Base-by-base conservation (phyloP, 1,140 invertebrate genomes). In the Brachionus rotundiformis region DNA sequence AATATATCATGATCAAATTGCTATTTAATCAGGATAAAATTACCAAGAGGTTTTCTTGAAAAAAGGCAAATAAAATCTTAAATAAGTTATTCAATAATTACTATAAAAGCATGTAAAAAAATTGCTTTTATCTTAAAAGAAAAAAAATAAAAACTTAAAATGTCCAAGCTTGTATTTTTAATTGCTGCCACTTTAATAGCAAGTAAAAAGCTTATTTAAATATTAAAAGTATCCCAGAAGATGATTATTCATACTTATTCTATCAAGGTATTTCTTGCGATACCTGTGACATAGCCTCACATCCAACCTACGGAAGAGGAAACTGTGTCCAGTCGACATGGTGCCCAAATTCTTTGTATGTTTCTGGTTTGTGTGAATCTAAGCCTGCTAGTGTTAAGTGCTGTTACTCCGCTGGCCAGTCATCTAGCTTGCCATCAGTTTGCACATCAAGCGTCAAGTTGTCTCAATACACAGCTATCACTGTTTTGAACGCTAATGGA, bases 311-410 rank as follows among this genome's bases (percentile, higher is more conserved):
- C 27, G 76, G 76, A 31, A 13, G 27, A 36, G 76, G 76, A 3
- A 13, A 33, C 11, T 80, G 76, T 61, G 31, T 61, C 8, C 11
- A 59, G 25, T 27, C 23, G 19, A 31, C 27, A 16, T 36, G 11
- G 25, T 80, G 76, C 7, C 76, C 76, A 11, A 80, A 41, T 65
- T 29, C 76, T 59, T 36, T 80, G 13, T 80, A 33, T 41, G 19
- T 59, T 23, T 59, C 44, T 0, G 76, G 76, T 31, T 41, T 80
- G n/a, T 80, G 76, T 80, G 49, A 80, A 61, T 61, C 49, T 27
- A 65, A 80, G 16, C 76, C 76, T 13, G 16, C 25, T 16, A 33
- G 23, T 80, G 47, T 80, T 31, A 80, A 80, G 41, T 80, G 76
- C 39, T 80, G 76, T 16, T 80, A 44, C 41, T 80, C 59, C 8